Evolutionary conservation across 1,140 invertebrate genomes (phyloP).

Genomic region (Tachypleus tridentatus): DNA sequence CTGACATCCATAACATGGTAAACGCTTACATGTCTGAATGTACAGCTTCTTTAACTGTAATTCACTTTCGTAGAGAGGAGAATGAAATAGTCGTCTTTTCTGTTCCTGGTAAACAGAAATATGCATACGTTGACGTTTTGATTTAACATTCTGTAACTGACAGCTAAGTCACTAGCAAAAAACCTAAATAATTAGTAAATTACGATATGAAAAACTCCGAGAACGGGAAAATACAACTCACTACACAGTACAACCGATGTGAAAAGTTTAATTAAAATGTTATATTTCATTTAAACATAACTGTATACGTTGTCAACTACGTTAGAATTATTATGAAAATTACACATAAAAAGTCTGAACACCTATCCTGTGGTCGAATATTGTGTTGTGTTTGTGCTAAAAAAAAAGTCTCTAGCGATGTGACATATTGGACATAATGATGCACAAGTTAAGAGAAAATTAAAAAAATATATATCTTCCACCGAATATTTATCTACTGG

Average conservation of each 20-base stretch:
- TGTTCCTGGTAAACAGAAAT: constrained; percentile 44
- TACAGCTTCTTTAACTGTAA: constrained; percentile 53
- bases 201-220: neutral
- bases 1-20: constrained; percentile 51
- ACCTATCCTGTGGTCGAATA: too few species aligned
- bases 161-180: constrained; percentile 4
- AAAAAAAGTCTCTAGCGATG: too few species aligned
- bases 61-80: constrained; percentile 52
- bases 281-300: too few species aligned
- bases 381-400: too few species aligned
- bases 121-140: neutral
- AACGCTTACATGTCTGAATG: constrained; percentile 49
- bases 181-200: constrained; percentile 1
- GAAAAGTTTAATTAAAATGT: too few species aligned
- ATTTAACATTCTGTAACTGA: constrained; percentile 1
- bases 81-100: constrained; percentile 54
- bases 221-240: neutral
- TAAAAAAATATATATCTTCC: too few species aligned
- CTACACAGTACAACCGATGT: constrained; percentile 15
- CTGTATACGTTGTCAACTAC: too few species aligned
- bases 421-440: too few species aligned
- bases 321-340: too few species aligned
- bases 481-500: too few species aligned
- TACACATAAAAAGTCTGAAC: too few species aligned
- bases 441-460: too few species aligned